A percentile compares a stretch with the other conserved stretches of the same genome.
Conservation (phyloP, 2,797 vertebrate genomes). For the Toxotes lorentzi region DNA sequence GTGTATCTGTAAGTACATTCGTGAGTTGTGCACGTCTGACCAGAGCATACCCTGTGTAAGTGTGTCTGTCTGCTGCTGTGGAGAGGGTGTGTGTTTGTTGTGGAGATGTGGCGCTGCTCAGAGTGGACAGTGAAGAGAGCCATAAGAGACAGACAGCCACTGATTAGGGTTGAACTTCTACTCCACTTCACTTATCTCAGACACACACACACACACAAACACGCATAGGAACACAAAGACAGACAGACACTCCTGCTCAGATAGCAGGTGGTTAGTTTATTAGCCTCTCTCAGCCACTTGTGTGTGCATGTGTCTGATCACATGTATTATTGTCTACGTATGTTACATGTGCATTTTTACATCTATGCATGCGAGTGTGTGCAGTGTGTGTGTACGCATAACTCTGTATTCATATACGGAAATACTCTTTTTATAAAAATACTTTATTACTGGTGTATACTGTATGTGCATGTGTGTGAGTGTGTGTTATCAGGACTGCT, state of each 20-base stretch:
- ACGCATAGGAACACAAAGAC: neutral
- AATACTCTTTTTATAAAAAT: no score
- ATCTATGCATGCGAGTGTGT: neutral
- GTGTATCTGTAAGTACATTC: neutral
- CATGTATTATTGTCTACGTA: neutral
- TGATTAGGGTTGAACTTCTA: conserved; percentile 69
- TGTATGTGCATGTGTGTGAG: conserved; percentile 23
- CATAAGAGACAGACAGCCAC: conserved; percentile 49
- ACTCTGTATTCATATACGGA: neutral
- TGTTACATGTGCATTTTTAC: neutral
- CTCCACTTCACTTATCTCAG: conserved; percentile 72
- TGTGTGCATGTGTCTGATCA: neutral
- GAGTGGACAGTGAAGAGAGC: conserved; percentile 63
- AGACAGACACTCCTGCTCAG: conserved; percentile 37
- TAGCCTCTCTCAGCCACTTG: conserved; percentile 30
- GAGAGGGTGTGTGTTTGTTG: conserved; percentile 61
- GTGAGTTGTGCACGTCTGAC: neutral
- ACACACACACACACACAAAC: neutral
- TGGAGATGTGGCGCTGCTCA: conserved; percentile 62
- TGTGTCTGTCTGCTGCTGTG: conserved; percentile 18
- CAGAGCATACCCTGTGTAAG: neutral
- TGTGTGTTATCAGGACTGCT: conserved; percentile 60
- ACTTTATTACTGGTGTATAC: no score
- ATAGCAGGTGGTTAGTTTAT: conserved; percentile 51
- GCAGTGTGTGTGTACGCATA: neutral